A percentile compares a stretch with the other conserved stretches of the same genome.
Conservation (phyloP, 2,797 vertebrate species). For the Gadopsis bispinosus region DNA sequence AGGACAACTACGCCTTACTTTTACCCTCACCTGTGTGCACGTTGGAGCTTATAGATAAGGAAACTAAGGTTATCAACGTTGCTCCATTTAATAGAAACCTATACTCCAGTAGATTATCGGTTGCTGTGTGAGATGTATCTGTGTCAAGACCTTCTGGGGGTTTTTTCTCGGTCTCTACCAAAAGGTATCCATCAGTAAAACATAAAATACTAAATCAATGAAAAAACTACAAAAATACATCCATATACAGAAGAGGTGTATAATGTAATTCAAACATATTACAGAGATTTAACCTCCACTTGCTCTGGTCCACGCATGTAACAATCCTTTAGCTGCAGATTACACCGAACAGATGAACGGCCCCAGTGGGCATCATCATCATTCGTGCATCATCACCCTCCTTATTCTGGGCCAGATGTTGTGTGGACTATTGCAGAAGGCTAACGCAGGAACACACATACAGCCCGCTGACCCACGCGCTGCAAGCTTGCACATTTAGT, state of each 20-base stretch:
- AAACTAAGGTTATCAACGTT: background rate
- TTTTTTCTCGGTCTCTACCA: background rate
- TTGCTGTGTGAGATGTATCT: background rate
- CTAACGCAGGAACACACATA: background rate
- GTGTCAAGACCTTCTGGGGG: no score
- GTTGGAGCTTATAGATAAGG: background rate
- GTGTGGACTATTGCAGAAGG: conserved; percentile 36
- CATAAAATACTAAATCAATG: no score
- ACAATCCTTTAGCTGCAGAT: conserved; percentile 57
- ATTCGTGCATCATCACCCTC: conserved; percentile 48
- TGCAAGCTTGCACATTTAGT: background rate
- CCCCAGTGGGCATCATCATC: conserved; percentile 48
- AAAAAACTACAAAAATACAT: no score
- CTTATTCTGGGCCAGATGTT: conserved; percentile 67
- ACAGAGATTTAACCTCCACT: conserved; percentile 48
- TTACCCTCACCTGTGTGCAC: background rate
- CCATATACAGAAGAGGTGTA: background rate
- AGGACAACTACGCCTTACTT: background rate
- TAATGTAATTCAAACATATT: conserved; percentile 35
- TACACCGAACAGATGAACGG: conserved; percentile 53
- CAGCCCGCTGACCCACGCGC: background rate
- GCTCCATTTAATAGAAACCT: no score
- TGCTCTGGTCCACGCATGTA: conserved; percentile 32
- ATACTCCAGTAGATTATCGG: background rate
- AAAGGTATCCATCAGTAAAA: background rate